Evolutionary conservation across 1,140 invertebrate genomes (phyloP).

Genomic region (Tachypleus tridentatus): DNA sequence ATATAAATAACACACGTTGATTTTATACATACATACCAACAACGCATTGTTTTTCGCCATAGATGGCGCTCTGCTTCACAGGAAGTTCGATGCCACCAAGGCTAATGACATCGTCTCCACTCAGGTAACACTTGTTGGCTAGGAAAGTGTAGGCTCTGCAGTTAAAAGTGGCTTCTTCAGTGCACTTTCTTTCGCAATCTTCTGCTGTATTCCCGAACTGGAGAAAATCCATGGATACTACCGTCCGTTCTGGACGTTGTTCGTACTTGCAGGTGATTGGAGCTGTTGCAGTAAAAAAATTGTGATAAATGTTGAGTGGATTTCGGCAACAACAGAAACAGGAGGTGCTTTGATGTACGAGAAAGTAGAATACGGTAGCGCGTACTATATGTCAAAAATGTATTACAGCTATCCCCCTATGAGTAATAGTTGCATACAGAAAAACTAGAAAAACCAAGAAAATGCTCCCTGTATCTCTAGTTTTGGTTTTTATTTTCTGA

Average conservation of each 20-base stretch:
- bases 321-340: background rate
- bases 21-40: constrained; percentile 29
- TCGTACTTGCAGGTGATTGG: constrained; percentile 39
- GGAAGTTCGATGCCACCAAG: constrained; percentile 26
- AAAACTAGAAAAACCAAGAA: too few relatives aligned
- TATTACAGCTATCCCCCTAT: too few relatives aligned
- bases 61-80: constrained; percentile 26
- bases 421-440: too few relatives aligned
- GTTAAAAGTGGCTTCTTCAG: constrained; percentile 32
- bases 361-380: background rate
- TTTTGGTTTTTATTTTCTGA: too few relatives aligned
- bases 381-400: too few relatives aligned
- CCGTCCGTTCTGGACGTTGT: constrained; percentile 31
- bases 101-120: constrained; percentile 38
- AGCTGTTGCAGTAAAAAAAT: constrained; percentile 25
- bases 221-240: constrained; percentile 39
- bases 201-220: constrained; percentile 36
- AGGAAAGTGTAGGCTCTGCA: constrained; percentile 35
- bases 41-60: constrained; percentile 38
- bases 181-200: constrained; percentile 39
- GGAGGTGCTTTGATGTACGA: background rate
- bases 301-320: background rate
- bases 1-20: background rate
- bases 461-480: too few relatives aligned
- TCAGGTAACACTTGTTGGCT: constrained; percentile 37